These are phyloP conservation scores for Pteria penguin DNA, from an alignment of 2,888 invertebrate species.

Conservation along the genomic window DNA sequence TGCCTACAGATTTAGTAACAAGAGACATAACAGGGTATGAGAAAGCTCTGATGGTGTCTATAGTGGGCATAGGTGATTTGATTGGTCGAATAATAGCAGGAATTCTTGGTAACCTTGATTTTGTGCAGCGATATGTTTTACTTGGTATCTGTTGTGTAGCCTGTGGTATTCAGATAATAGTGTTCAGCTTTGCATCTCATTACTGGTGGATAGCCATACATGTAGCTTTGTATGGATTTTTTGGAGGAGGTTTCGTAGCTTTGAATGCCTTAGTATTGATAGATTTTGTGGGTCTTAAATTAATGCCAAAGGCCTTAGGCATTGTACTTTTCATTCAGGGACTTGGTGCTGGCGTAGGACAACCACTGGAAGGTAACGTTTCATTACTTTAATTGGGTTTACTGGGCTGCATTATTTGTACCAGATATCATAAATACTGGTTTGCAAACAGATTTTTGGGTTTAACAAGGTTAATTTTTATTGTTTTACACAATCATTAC, in stretches of 20 bases:
- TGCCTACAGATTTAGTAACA: slow-evolving; percentile 56
- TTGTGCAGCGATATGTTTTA: slow-evolving; percentile 64
- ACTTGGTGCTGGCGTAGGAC: slow-evolving; percentile 66
- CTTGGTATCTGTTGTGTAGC: slow-evolving; percentile 52
- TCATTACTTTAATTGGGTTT: no score
- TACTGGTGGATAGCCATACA: slow-evolving; percentile 62
- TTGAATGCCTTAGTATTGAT: slow-evolving; percentile 66
- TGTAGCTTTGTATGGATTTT: slow-evolving; percentile 68
- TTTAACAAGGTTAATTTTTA: no score
- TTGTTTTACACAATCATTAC: no score
- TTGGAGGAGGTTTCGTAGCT: slow-evolving; percentile 68
- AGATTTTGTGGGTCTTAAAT: slow-evolving; percentile 66
- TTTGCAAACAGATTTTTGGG: no score
- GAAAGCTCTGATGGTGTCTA: slow-evolving; percentile 66
- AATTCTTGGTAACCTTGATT: slow-evolving; percentile 60
- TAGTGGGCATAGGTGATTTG: slow-evolving; percentile 69
- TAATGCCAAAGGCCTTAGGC: slow-evolving; percentile 67
- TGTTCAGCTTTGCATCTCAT: slow-evolving; percentile 54
- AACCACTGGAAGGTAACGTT: slow-evolving; percentile 66
- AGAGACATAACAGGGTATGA: slow-evolving; percentile 59
- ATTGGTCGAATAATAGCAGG: slow-evolving; percentile 64
- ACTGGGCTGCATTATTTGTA: no score
- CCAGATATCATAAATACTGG: no score
- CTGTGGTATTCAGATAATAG: slow-evolving; percentile 59
- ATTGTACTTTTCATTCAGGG: slow-evolving; percentile 70